Evolutionary conservation across 2,888 invertebrate species (phyloP).

Genomic region (Watsonalla binaria): DNA sequence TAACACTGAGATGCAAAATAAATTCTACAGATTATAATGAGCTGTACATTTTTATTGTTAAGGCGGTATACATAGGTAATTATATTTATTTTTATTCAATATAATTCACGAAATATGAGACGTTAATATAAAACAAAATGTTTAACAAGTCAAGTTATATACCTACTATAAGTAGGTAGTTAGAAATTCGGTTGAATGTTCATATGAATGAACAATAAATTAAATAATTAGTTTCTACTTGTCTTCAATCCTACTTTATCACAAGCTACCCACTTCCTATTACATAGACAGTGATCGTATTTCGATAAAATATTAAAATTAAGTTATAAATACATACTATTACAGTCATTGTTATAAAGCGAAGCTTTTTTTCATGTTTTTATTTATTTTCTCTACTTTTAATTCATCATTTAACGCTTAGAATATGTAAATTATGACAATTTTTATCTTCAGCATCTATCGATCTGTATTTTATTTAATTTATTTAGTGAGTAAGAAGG

Average conservation of each 20-base stretch:
- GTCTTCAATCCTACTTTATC: slow-evolving; percentile 53
- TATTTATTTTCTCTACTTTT: slow-evolving; percentile 46
- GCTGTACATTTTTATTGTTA: too few species aligned
- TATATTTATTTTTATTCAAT: too few species aligned
- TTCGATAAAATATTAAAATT: slow-evolving; percentile 36
- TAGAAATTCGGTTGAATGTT: background rate
- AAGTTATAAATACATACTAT: slow-evolving; percentile 33
- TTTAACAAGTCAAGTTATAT: too few species aligned
- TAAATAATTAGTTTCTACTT: slow-evolving; percentile 28
- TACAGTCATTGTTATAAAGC: slow-evolving; percentile 68
- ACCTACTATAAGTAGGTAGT: too few species aligned
- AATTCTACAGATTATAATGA: too few species aligned
- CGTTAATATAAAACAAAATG: too few species aligned
- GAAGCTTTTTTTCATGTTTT: slow-evolving; percentile 57
- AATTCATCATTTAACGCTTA: slow-evolving; percentile 18
- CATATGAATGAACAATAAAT: slow-evolving; percentile 3
- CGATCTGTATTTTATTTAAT: background rate
- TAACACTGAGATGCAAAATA: too few species aligned
- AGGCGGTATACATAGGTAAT: too few species aligned
- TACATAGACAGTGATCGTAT: slow-evolving; percentile 57
- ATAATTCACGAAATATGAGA: too few species aligned
- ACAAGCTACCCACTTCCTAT: slow-evolving; percentile 72
- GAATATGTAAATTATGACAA: slow-evolving; percentile 36
- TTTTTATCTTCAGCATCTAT: slow-evolving; percentile 4
- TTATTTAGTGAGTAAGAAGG: too few species aligned